Evolutionary conservation across 2,888 invertebrate species (phyloP), one percentile per base, ranked within the genome.

Genomic region (Phaedon cochleariae): DNA sequence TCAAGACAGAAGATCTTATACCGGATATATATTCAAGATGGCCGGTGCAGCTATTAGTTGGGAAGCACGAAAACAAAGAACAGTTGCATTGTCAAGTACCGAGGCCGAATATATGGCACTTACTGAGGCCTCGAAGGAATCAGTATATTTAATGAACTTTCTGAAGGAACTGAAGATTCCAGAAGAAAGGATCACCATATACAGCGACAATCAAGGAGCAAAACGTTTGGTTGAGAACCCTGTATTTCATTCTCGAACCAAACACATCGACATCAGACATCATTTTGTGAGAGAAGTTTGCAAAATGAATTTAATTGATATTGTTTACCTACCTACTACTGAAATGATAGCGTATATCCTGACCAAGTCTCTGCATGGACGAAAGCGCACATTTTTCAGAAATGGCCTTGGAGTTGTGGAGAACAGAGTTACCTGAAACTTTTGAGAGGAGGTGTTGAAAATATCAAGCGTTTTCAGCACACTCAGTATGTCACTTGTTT

Each of bases 11-110:
- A 46, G 10, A 17, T 55, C 55, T 5, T 37, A 55, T n/a, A 55
- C 55, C 20, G 55, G 55, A 1, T 55, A 34, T 20, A 21, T 55
- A 1, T 55, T 55, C 12, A 20, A 9, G 6, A 20, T 55, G 10
- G 12, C 18, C 10, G 41, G 55, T 55, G 37, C 9, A 15, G 9
- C 55, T n/a, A 55, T 55, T 12, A 6, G 37, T 1, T 55, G 55
- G 41, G 41, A 55, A 15, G 1, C 55, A 37, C 45, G 46, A 52
- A 55, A 57, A 60, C 48, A 58, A 57, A 41, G 59, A 63, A 55
- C 55, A 17, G 55, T 55, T 2, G 55, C 55, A 12, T 20, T 55
- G 12, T 55, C 55, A 20, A 37, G 29, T 12, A 54, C 54, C 2
- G 54, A 54, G n/a, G 31, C 54, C 1, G 54, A 54, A n/a, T 31